Percentiles rank a stretch among this genome's conserved stretches.
Evolutionary conservation across 2,113 vertebrate species (phyloP).

Genomic region (Periophthalmus modestus): DNA sequence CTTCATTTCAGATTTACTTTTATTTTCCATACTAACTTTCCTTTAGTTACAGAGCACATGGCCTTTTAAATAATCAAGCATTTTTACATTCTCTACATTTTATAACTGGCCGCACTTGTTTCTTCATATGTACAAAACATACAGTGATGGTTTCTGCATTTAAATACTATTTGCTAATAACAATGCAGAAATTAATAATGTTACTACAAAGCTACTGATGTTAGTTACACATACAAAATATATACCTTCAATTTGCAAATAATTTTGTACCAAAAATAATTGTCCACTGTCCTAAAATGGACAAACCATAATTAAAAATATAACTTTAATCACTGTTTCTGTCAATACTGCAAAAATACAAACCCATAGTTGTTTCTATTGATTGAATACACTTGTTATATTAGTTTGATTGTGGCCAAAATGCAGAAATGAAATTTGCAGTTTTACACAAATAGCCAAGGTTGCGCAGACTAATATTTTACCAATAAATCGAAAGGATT

Average conservation of each 20-base stretch:
- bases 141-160: constrained; percentile 3
- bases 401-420: background rate
- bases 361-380: background rate
- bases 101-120: background rate
- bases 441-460: constrained; percentile 4
- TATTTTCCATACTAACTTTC: constrained; percentile 55
- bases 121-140: background rate
- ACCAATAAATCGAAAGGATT: constrained; percentile 40
- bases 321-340: too few relatives aligned
- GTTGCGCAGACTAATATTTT: constrained; percentile 23
- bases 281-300: too few relatives aligned
- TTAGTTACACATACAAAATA: too few relatives aligned
- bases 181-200: too few relatives aligned
- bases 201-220: too few relatives aligned
- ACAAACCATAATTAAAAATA: too few relatives aligned
- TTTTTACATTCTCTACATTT: constrained; percentile 57
- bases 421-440: background rate
- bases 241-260: too few relatives aligned
- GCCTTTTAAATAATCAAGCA: constrained; percentile 54
- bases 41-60: constrained; percentile 43
- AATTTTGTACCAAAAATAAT: too few relatives aligned
- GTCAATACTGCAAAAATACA: background rate
- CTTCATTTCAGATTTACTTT: constrained; percentile 57
- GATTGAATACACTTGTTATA: background rate
- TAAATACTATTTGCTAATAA: constrained; percentile 20